Evolutionary conservation across 2,113 vertebrate species (phyloP).

Genomic region (Poeciliopsis occidentalis): DNA sequence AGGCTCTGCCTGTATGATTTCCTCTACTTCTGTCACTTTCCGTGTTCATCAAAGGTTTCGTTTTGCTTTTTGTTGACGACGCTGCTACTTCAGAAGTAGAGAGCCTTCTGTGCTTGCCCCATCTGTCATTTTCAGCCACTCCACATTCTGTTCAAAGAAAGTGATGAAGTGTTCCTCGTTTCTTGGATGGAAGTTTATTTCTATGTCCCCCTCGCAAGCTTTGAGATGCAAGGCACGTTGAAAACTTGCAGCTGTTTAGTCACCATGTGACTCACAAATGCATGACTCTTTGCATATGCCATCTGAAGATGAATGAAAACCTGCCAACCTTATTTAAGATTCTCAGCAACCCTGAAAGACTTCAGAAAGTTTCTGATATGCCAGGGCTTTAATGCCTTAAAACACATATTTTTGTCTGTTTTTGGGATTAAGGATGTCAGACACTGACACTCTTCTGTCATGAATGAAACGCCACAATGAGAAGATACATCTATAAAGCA

Average conservation of each 20-base stretch:
- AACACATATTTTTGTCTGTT: not conserved
- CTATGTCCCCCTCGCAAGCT: not conserved
- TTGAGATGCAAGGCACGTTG: not conserved
- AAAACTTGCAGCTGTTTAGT: slow-evolving; percentile 5
- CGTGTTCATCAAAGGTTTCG: slow-evolving; percentile 5
- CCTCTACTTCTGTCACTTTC: not conserved
- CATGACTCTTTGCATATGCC: not conserved
- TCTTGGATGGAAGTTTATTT: slow-evolving; percentile 6
- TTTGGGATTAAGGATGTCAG: not conserved
- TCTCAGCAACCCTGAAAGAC: not conserved
- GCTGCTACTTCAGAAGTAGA: slow-evolving; percentile 21
- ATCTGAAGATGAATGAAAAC: not conserved
- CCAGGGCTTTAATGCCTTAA: not conserved
- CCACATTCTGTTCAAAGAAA: slow-evolving; percentile 25
- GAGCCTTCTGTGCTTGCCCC: not conserved
- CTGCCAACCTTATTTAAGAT: not conserved
- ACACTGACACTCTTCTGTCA: too few species aligned
- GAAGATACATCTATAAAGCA: too few species aligned
- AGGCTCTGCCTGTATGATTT: not conserved
- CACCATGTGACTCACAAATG: not conserved
- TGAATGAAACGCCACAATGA: too few species aligned
- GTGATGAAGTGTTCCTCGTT: slow-evolving; percentile 12
- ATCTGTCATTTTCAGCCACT: slow-evolving; percentile 23
- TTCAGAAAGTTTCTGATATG: not conserved
- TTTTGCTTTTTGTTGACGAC: slow-evolving; percentile 16